These are phyloP conservation scores for Melanocharis versteri DNA, from an alignment of 2,113 vertebrate species.

Conservation along the genomic window DNA sequence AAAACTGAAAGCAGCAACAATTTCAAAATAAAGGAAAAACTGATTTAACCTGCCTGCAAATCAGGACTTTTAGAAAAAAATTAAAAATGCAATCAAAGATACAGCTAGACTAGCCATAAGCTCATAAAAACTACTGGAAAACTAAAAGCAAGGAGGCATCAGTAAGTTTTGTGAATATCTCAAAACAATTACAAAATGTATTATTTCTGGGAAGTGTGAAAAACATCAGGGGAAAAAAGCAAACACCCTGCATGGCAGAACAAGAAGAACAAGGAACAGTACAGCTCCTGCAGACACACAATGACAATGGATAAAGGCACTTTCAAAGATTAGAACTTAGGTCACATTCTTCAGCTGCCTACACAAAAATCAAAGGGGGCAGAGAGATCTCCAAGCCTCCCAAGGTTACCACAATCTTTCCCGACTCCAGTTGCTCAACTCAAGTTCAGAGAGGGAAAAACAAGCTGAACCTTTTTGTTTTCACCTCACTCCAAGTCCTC, in stretches of 20 bases:
- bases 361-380: background rate
- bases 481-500: background rate
- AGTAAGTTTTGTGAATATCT: background rate
- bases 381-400: background rate
- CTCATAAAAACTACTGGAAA: background rate
- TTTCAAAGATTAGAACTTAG: background rate
- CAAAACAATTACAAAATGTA: background rate
- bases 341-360: background rate
- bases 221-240: background rate
- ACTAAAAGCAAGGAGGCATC: background rate
- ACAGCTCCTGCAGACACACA: background rate
- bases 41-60: background rate
- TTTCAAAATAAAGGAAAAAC: background rate
- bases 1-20: background rate
- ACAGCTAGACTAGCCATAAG: background rate
- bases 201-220: background rate
- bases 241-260: background rate
- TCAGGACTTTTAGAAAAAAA: background rate
- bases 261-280: background rate
- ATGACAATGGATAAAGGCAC: background rate
- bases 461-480: background rate
- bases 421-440: background rate
- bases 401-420: background rate
- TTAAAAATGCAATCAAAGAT: background rate
- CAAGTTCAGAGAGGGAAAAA: background rate